A percentile compares a stretch with the other conserved stretches of the same genome.
phyloP scores from a whole-genome alignment of 2,888 invertebrate genomes.

The Thera obeliscata region DNA sequence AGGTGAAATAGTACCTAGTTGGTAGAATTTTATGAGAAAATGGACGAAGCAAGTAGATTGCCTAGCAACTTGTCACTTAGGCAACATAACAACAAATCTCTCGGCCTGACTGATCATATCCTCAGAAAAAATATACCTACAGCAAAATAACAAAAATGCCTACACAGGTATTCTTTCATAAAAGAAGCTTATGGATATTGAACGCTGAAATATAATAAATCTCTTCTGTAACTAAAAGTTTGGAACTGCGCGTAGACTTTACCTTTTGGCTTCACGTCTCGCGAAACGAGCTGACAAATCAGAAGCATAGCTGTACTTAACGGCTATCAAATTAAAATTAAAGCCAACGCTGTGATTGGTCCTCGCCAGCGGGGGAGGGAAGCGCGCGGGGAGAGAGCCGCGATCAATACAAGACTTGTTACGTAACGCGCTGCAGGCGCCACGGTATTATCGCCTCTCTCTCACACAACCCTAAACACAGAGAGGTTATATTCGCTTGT shows the following conservation, averaged over 20 bases:
- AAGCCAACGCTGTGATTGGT: constrained; percentile 70
- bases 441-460: constrained; percentile 45
- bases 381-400: constrained; percentile 44
- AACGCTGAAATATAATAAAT: not conserved
- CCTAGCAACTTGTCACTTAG: too few relatives aligned
- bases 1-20: too few relatives aligned
- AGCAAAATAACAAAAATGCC: too few relatives aligned
- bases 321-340: constrained; percentile 80
- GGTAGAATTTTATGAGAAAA: too few relatives aligned
- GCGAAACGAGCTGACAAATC: constrained; percentile 70
- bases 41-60: too few relatives aligned
- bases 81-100: too few relatives aligned
- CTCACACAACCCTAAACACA: constrained; percentile 18
- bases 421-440: constrained; percentile 61
- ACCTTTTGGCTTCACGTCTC: constrained; percentile 54
- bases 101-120: too few relatives aligned
- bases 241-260: constrained; percentile 22
- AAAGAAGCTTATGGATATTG: not conserved
- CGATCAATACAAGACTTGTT: constrained; percentile 77
- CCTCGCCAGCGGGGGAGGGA: constrained; percentile 47
- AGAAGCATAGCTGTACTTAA: constrained; percentile 58
- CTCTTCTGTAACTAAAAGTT: constrained; percentile 10
- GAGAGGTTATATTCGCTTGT: constrained; percentile 41
- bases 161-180: not conserved
- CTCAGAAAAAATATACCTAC: too few relatives aligned